phyloP scores from a whole-genome alignment of 2,113 vertebrate genomes.

The Penelope pileata region DNA sequence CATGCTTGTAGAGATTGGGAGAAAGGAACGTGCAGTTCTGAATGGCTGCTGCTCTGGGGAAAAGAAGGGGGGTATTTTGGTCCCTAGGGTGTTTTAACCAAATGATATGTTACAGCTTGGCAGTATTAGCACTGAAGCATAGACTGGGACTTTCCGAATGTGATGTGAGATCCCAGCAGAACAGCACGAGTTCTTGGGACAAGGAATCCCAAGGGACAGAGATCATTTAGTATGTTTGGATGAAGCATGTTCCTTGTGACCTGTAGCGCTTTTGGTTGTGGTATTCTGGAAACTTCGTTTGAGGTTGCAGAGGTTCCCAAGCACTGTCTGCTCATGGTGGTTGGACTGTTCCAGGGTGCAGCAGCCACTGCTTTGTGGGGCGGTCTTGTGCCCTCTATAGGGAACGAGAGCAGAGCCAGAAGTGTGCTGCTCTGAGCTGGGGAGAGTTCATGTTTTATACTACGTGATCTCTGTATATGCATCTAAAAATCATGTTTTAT shows the following conservation, averaged over 20 bases:
- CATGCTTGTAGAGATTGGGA: background rate
- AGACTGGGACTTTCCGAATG: background rate
- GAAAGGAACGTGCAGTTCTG: background rate
- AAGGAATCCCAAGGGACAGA: background rate
- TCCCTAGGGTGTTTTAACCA: background rate
- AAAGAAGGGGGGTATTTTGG: background rate
- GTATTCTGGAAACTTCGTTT: background rate
- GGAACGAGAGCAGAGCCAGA: background rate
- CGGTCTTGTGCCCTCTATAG: background rate
- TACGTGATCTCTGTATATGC: fast-evolving
- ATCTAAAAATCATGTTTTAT: background rate
- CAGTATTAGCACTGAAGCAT: background rate
- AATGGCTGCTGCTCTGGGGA: background rate
- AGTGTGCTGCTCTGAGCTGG: background rate
- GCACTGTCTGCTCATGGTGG: background rate
- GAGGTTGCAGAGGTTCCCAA: background rate
- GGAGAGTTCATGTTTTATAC: background rate
- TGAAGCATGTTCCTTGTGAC: background rate
- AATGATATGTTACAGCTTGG: background rate
- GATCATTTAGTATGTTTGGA: background rate
- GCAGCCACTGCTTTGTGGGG: fast-evolving
- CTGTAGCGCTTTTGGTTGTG: background rate
- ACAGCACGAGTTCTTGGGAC: background rate
- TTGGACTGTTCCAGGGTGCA: background rate
- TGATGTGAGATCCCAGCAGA: fast-evolving